phyloP scores from a whole-genome alignment of 2,888 invertebrate genomes.

The Ormyrus nitidulus region DNA sequence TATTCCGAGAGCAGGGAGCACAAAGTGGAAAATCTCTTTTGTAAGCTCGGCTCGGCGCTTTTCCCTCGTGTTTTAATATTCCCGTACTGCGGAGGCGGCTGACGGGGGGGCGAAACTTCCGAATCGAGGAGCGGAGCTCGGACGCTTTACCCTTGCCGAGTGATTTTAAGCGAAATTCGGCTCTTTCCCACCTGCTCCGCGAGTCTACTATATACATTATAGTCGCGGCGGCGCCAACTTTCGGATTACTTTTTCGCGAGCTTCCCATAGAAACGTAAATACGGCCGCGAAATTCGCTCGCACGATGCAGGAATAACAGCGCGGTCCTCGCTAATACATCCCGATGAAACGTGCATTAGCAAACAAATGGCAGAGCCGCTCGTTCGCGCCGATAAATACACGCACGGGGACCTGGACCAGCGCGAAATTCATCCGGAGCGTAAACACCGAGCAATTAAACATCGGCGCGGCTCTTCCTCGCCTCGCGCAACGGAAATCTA shows the following conservation, averaged over 20 bases:
- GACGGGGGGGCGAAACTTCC: not conserved
- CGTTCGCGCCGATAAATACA: conserved; percentile 4
- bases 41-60: conserved; percentile 62
- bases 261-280: too few species aligned
- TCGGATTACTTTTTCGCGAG: too few species aligned
- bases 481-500: conserved; percentile 16
- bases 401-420: not conserved
- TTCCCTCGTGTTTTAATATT: conserved; percentile 49
- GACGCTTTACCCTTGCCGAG: too few species aligned
- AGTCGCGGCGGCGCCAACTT: too few species aligned
- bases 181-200: too few species aligned
- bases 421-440: conserved; percentile 31
- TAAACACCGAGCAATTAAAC: conserved; percentile 11
- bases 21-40: conserved; percentile 68
- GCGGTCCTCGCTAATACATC: conserved; percentile 2
- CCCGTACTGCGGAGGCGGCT: not conserved
- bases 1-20: conserved; percentile 31
- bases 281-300: too few species aligned
- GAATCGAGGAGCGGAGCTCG: too few species aligned
- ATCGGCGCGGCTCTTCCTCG: not conserved
- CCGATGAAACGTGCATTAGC: conserved; percentile 47
- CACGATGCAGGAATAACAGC: too few species aligned
- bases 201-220: too few species aligned
- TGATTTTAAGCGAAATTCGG: too few species aligned
- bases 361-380: conserved; percentile 25